These are phyloP conservation scores for Drosophila pseudotalamancana DNA, from an alignment of 2,888 invertebrate species.

Conservation along the genomic window DNA sequence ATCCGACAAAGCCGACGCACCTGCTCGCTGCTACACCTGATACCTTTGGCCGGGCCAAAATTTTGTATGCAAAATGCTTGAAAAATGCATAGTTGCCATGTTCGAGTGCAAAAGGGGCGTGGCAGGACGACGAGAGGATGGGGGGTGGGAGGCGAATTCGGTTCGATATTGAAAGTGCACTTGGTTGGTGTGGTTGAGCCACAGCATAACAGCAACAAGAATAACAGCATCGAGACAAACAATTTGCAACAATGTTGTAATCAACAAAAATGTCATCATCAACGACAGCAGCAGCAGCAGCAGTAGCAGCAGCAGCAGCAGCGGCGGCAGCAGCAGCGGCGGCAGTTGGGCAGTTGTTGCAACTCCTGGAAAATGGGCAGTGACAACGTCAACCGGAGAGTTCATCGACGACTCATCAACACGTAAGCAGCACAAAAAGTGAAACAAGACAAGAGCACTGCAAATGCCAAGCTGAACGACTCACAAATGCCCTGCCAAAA, in stretches of 20 bases:
- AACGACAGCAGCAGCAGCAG: constrained; percentile 42
- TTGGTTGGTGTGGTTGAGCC: constrained; percentile 63
- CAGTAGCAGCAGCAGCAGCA: constrained; percentile 13
- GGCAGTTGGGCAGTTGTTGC: constrained; percentile 4
- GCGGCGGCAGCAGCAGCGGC: constrained; percentile 33
- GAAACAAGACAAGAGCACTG: constrained; percentile 33
- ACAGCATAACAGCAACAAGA: constrained; percentile 36
- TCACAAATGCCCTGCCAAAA: constrained; percentile 13
- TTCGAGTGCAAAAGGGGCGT: constrained; percentile 10
- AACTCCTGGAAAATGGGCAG: constrained; percentile 50
- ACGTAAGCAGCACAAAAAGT: constrained; percentile 59
- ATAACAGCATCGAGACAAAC: constrained; percentile 53
- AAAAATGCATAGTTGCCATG: constrained; percentile 66
- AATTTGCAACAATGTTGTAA: constrained; percentile 69
- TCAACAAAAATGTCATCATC: constrained; percentile 70
- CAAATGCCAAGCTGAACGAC: not conserved
- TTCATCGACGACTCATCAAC: constrained; percentile 66
- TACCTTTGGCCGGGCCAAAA: constrained; percentile 38
- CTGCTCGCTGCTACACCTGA: constrained; percentile 10
- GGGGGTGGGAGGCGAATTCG: constrained; percentile 12
- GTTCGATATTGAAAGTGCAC: constrained; percentile 67
- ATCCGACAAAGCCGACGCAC: constrained; percentile 29
- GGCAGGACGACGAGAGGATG: not conserved
- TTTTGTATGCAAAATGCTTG: constrained; percentile 65
- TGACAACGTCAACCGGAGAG: constrained; percentile 59